phyloP scores from a whole-genome alignment of 2,888 invertebrate species.

The Uloborus plumipes region DNA sequence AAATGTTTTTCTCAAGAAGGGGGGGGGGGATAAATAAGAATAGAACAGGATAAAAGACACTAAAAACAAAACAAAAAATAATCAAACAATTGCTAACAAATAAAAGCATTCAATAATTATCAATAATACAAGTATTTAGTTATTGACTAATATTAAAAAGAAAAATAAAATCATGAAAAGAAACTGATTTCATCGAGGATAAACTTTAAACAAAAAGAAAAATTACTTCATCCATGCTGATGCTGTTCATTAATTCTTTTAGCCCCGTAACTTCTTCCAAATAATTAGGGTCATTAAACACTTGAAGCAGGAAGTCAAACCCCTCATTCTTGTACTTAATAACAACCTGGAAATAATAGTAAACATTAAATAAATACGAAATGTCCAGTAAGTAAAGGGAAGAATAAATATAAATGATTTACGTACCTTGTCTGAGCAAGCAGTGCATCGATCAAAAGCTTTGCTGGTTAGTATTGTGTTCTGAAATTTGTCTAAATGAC shows the following conservation, averaged over 20 bases:
- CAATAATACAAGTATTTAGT: too few species aligned
- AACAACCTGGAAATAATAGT: slow-evolving; percentile 69
- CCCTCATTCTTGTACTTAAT: slow-evolving; percentile 74
- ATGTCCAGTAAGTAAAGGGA: neutral
- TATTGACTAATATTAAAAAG: too few species aligned
- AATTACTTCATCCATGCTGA: slow-evolving; percentile 69
- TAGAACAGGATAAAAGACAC: too few species aligned
- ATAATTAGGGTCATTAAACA: slow-evolving; percentile 84
- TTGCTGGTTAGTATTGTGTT: slow-evolving; percentile 87
- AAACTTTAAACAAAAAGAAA: neutral
- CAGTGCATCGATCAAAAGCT: slow-evolving; percentile 91
- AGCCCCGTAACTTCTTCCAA: slow-evolving; percentile 90
- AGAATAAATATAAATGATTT: neutral
- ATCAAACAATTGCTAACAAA: too few species aligned
- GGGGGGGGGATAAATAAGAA: too few species aligned
- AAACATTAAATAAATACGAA: neutral
- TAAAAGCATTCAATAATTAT: too few species aligned
- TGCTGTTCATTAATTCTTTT: slow-evolving; percentile 73
- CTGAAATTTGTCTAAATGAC: slow-evolving; percentile 86
- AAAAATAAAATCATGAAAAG: too few species aligned
- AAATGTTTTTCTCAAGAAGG: too few species aligned
- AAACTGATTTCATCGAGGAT: too few species aligned
- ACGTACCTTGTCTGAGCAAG: slow-evolving; percentile 80
- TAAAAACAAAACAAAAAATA: too few species aligned
- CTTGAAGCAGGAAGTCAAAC: slow-evolving; percentile 82